These are phyloP conservation scores for Dreissena polymorpha DNA, from an alignment of 1,140 invertebrate species.

Conservation along the genomic window DNA sequence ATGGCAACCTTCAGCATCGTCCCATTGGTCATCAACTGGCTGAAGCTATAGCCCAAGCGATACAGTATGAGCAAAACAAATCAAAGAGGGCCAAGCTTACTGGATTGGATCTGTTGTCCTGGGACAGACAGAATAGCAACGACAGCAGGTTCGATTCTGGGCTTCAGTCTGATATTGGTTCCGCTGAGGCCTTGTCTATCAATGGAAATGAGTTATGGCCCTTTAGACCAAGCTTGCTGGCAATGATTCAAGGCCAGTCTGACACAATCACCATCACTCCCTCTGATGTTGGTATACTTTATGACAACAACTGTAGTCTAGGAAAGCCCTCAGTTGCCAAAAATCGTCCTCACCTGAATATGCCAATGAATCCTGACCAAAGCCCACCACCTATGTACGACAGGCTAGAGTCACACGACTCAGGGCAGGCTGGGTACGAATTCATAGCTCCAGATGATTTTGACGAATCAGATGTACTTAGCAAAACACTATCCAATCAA, in stretches of 20 bases:
- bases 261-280: neutral
- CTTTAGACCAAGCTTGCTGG: neutral
- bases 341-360: neutral
- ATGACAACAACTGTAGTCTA: neutral
- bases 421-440: constrained; percentile 11
- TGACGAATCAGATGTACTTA: constrained; percentile 38
- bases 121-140: constrained; percentile 15
- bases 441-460: constrained; percentile 48
- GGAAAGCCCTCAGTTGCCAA: neutral
- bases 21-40: constrained; percentile 34
- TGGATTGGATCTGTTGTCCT: neutral
- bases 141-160: constrained; percentile 42
- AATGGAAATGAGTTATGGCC: neutral
- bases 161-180: constrained; percentile 6
- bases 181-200: neutral
- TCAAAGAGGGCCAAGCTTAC: constrained; percentile 13
- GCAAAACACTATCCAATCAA: constrained; percentile 45
- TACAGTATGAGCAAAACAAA: constrained; percentile 29
- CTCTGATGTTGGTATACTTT: neutral
- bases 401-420: neutral
- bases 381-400: neutral
- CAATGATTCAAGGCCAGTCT: neutral
- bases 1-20: constrained; percentile 16
- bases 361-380: neutral
- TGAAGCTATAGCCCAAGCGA: constrained; percentile 28